A percentile compares a stretch with the other conserved stretches of the same genome.
Evolutionary conservation across 2,888 invertebrate genomes (phyloP).

Genomic region (Harpalus rufipes): DNA sequence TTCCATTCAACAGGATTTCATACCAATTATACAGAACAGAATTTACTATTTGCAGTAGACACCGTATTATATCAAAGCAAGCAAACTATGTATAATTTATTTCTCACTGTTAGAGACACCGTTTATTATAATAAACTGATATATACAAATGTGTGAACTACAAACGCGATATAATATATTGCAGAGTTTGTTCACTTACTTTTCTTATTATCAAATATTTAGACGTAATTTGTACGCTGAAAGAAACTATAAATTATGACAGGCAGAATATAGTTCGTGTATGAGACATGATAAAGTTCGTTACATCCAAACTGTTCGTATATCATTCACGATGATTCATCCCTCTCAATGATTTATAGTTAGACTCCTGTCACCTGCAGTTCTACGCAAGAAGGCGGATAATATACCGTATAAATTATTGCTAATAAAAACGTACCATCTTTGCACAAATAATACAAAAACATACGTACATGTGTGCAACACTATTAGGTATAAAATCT

Average conservation of each 20-base stretch:
- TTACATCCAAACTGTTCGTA: background rate
- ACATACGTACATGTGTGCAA: background rate
- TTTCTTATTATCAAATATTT: background rate
- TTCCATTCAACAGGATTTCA: background rate
- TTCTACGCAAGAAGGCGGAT: background rate
- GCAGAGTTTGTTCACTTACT: background rate
- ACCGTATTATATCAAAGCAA: background rate
- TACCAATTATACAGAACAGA: background rate
- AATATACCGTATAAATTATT: background rate
- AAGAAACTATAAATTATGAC: background rate
- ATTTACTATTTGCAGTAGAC: conserved; percentile 6
- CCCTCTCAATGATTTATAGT: background rate
- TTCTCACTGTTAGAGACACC: background rate
- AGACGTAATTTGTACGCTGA: background rate
- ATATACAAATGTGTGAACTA: background rate
- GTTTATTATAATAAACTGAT: background rate
- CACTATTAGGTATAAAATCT: too few species aligned
- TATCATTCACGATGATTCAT: background rate
- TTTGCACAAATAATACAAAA: background rate
- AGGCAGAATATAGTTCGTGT: background rate
- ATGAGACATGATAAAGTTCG: background rate
- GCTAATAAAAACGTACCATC: background rate
- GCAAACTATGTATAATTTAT: background rate
- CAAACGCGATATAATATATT: background rate
- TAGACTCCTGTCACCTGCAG: background rate